phyloP scores from a whole-genome alignment of 2,113 vertebrate species.

The Cairina moschata region DNA sequence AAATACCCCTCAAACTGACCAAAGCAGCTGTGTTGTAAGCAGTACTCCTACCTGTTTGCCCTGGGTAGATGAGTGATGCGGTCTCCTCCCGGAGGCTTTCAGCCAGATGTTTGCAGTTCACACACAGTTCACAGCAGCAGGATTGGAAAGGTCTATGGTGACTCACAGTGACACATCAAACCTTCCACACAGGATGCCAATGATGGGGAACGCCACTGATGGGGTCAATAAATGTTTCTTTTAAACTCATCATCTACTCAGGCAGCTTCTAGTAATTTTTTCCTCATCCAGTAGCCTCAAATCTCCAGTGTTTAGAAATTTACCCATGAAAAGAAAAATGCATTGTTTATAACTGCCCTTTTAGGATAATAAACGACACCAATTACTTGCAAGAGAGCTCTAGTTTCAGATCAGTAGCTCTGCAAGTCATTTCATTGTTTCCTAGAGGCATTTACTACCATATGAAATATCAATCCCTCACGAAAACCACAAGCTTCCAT shows the following conservation, averaged over 20 bases:
- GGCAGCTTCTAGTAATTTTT: neutral
- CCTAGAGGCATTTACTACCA: neutral
- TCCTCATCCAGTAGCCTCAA: neutral
- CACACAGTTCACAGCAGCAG: neutral
- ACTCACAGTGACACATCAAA: neutral
- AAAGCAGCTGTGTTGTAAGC: neutral
- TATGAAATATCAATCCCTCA: neutral
- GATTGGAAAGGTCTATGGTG: neutral
- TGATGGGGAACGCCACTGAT: neutral
- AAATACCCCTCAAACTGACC: neutral
- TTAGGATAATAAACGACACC: neutral
- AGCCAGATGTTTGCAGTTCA: neutral
- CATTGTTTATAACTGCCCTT: neutral
- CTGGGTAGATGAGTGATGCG: neutral
- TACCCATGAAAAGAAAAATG: neutral
- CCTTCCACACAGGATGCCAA: neutral
- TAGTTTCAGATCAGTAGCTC: neutral
- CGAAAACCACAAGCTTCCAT: neutral
- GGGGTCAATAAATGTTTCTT: neutral
- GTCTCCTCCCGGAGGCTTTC: neutral
- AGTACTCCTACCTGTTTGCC: neutral
- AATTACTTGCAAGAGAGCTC: neutral
- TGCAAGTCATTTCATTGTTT: neutral
- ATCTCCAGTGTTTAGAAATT: neutral
- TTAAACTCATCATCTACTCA: rapidly evolving